These are phyloP conservation scores for Chaetorhynchus papuensis DNA, from an alignment of 2,113 vertebrate genomes.

Conservation along the genomic window DNA sequence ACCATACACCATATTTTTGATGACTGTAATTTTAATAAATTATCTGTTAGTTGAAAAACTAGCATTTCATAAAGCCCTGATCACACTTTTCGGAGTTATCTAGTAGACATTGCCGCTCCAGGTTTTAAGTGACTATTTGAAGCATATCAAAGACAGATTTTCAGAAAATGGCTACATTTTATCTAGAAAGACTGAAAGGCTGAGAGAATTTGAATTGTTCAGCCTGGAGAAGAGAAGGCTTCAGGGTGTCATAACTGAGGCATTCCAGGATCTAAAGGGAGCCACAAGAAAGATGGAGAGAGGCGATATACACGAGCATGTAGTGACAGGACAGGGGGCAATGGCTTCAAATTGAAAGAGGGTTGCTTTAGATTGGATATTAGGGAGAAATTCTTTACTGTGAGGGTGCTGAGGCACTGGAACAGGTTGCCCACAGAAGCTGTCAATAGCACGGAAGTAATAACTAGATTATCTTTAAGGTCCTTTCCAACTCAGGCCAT, in stretches of 20 bases:
- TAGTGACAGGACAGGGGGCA: not conserved
- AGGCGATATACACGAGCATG: fast-evolving
- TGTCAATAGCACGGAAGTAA: not conserved
- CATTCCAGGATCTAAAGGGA: not conserved
- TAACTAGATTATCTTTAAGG: not conserved
- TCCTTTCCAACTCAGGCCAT: not conserved
- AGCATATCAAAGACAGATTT: not conserved
- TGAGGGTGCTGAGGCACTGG: not conserved
- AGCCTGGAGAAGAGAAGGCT: not conserved
- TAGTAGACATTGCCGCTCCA: not conserved
- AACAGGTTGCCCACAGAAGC: not conserved
- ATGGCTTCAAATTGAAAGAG: not conserved
- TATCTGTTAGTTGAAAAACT: not conserved
- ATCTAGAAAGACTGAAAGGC: not conserved
- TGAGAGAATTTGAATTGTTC: not conserved
- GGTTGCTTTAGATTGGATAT: not conserved
- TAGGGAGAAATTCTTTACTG: not conserved
- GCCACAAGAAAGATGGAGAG: not conserved
- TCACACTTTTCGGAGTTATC: not conserved
- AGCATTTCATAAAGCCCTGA: not conserved
- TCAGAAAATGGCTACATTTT: not conserved
- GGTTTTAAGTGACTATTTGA: not conserved
- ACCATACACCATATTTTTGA: not conserved
- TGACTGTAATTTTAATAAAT: not conserved
- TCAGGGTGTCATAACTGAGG: not conserved